Percentiles rank a stretch among this genome's conserved stretches.
phyloP scores from a whole-genome alignment of 2,113 vertebrate genomes.

The Sander vitreus region DNA sequence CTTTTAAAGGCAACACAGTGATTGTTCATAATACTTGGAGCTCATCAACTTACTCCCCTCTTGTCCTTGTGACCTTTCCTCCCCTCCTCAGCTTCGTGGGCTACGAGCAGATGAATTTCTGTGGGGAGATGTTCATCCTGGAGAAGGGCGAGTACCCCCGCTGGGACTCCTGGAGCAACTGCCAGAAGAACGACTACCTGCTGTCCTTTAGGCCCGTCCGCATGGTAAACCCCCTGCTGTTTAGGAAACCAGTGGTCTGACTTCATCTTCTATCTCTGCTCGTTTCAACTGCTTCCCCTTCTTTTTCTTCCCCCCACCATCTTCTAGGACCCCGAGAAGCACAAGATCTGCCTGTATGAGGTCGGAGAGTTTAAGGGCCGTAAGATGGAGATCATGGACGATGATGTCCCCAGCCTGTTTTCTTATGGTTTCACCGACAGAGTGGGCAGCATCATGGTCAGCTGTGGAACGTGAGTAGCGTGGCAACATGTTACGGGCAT shows the following conservation, averaged over 20 bases:
- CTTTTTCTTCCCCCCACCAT: neutral
- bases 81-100: conserved; percentile 79
- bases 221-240: conserved; percentile 73
- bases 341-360: conserved; percentile 87
- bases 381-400: conserved; percentile 89
- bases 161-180: conserved; percentile 89
- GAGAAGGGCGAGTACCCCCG: conserved; percentile 88
- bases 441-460: conserved; percentile 84
- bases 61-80: neutral
- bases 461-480: conserved; percentile 84
- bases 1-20: neutral
- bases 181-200: conserved; percentile 86
- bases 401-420: conserved; percentile 85
- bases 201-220: conserved; percentile 86
- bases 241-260: neutral
- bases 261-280: neutral
- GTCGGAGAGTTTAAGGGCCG: conserved; percentile 86
- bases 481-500: too few species aligned
- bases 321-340: conserved; percentile 84
- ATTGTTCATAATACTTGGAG: neutral
- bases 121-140: conserved; percentile 87
- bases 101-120: conserved; percentile 87
- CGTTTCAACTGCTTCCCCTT: too few species aligned
- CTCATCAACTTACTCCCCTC: neutral
- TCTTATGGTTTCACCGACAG: conserved; percentile 85